Base-by-base conservation (phyloP, 2,888 invertebrate genomes). In the Linnaemya vulpina region DNA sequence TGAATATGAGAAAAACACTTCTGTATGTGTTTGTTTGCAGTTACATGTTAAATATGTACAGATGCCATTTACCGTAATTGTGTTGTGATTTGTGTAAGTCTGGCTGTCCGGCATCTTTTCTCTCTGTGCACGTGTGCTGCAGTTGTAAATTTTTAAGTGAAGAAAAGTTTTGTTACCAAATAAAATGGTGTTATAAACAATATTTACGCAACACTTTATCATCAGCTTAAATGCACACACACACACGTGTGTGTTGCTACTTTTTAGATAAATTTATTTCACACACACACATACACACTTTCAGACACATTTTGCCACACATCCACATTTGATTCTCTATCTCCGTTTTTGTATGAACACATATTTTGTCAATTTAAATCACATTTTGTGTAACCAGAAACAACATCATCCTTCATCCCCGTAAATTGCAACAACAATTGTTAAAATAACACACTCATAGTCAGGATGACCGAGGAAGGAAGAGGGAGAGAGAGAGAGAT, bases 151-250 rank as follows among this genome's bases (percentile, higher is more conserved):
- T 65, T 80, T 60, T 53, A 55, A 55, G 17, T 51, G 70, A 62
- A 76, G 70, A 70, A 83, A 89, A 87, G 87, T 89, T 88, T 87
- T 78, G 82, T 79, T 76, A 62, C 82, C 79, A 83, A 77, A 76
- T 82, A 77, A 83, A 88, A 90, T 89, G 88, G 90, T 89, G 88
- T 78, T 88, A 87, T 84, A 67, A 86, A 87, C 88, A 90, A 90
- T 90, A 89, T 89, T 90, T 89, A 88, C 88, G 88, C 90, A 89
- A 86, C 83, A 86, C 83, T 86, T 70, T 76, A 83, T 63, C 68
- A 80, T 77, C 63, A 63, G 74, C 83, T 79, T 82, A 70, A 68
- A 74, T 17, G 40, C 38, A 70, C 17, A 15, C 53, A 63, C 15
- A 53, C 46, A 67, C 22, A 55, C 17, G 35, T 62, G 65, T 60